Evolutionary conservation across 2,113 vertebrate species (phyloP).

Genomic region (Orycteropus afer): DNA sequence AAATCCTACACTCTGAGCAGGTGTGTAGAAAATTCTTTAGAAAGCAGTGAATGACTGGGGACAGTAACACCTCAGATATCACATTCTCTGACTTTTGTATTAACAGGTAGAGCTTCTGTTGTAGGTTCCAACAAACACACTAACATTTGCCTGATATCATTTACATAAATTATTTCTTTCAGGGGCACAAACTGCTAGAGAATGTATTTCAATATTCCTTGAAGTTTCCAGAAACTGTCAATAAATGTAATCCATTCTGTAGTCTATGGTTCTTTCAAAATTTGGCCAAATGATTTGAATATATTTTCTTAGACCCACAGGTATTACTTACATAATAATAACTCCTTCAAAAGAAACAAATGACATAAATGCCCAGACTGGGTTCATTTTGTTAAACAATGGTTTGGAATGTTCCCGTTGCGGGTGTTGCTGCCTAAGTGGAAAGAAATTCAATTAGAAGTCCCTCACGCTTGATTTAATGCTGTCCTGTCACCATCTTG

Average conservation of each 20-base stretch:
- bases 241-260: neutral
- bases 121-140: neutral
- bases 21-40: neutral
- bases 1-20: neutral
- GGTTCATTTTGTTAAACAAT: constrained; percentile 34
- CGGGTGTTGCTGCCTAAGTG: neutral
- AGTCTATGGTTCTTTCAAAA: neutral
- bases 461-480: neutral
- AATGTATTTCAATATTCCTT: neutral
- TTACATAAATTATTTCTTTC: neutral
- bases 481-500: neutral
- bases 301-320: neutral
- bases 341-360: constrained; percentile 39
- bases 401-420: neutral
- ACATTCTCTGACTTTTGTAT: neutral
- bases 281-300: constrained; percentile 11
- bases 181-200: neutral
- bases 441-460: constrained; percentile 11
- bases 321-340: neutral
- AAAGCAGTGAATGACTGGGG: neutral
- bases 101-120: neutral
- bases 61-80: neutral
- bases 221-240: constrained; percentile 1
- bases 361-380: neutral
- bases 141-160: neutral